Base-by-base conservation (phyloP, 2,888 invertebrate genomes). In the Colletes collaris region DNA sequence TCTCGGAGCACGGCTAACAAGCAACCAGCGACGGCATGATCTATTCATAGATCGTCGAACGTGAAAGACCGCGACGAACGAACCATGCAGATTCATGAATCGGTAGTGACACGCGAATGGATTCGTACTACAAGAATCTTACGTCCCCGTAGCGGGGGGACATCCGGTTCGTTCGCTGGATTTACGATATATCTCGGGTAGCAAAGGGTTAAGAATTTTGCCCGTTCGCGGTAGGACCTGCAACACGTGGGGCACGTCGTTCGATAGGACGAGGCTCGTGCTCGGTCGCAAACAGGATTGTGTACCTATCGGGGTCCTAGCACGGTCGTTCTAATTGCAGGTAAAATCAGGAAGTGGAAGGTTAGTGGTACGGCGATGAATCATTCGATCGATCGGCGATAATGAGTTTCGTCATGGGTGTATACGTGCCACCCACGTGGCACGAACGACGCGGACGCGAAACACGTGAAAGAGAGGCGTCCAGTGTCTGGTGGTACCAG, bases 401-500 rank as follows among this genome's bases (percentile, higher is more conserved):
- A 81, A 76, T 76, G 72, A 65, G 72, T 81, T 81, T 73, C 63
- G 81, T 77, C 64, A 72, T 81, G 67, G 70, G 64, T 68, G 44
- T 59, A 16, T 16, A 68, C 49, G 76, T 68, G 64, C 75, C 75
- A 69, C 78, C 71, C 68, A 72, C 69, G 82, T 73, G 82, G 66
- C 53, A 16, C 35, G 50, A n/a, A 13, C 56, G 60, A 13, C 64
- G 63, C 65, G 53, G 44, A 63, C 67, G 52, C 82, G 69, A 69
- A 73, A 71, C 80, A 77, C 80, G 78, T 82, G 77, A 84, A 82
- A 81, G 82, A 83, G 80, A 77, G 76, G 79, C 69, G 76, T 64
- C 53, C 81, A 77, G 90, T 88, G 89, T 85, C 89, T 89, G 89
- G 85, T 79, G 72, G 89, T 89, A 84, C 89, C 90, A 89, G 89